Evolutionary conservation across 2,888 invertebrate species (phyloP), one percentile per base, ranked within the genome.

Genomic region (Harpalus rubripes): DNA sequence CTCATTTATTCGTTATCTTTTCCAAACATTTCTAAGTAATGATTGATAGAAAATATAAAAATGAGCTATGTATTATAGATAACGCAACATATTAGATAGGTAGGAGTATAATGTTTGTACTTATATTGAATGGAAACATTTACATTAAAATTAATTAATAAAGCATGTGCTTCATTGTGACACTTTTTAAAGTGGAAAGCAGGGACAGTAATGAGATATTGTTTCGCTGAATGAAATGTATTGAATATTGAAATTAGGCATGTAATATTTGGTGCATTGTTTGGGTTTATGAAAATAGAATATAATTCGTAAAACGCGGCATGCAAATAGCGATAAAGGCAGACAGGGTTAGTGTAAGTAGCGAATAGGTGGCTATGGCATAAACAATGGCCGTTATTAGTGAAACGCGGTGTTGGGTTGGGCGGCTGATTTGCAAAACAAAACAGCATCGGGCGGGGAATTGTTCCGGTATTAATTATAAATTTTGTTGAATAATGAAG

Each of bases 401-500:
- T 44, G 44, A 44, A 44, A 1, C 44, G 44, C 7, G 44, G 44
- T 2, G 44, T 12, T 12, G 12, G 32, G 32, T 32, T 22, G 32
- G 32, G 78, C 16, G 41, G 16, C 18, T 61, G 61, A 80, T 80
- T 80, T 80, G 80, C 41, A 80, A 80, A 80, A 80, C 80, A 80
- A 80, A 61, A 80, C 78, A 78, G 58, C 56, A 56, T 0, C 22
- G 26, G n/a, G 80, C 80, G 61, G 80, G 80, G 61, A 59, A 80
- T 61, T 80, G 80, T 59, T 80, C 61, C 61, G 80, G 80, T 68
- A 65, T 59, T 81, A 81, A 81, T 81, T 81, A 81, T 81, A 81
- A 68, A 81, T 81, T 81, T 81, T 68, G 72, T 81, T 80, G 81
- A 81, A 81, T 81, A 68, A 81, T 81, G 81, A 81, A 81, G 72